Evolutionary conservation across 2,113 vertebrate genomes (phyloP), one percentile per base, ranked within the genome.

Genomic region (Rhinogobius similis): DNA sequence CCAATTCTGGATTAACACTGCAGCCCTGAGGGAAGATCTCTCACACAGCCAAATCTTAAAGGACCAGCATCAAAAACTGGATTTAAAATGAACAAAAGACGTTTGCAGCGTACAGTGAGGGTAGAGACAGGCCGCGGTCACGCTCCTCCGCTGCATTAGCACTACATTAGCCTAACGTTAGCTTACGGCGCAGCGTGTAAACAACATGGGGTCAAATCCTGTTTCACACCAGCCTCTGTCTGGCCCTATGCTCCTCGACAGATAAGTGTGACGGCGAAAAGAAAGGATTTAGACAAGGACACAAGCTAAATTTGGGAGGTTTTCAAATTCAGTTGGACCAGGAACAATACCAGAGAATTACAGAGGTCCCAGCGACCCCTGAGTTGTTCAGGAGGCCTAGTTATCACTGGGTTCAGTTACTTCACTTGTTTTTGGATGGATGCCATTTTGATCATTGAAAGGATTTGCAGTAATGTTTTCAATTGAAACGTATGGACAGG

Each of bases 161-260:
- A 29, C 24, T 18, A 9, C 55, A 58, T 58, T 58, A 87, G 77
- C 76, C 84, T 29, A 58, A 38, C 52, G 72, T 88, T 84, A 84
- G 81, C 68, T 73, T 68, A 53, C 76, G 75, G 73, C 10, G 48
- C 62, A 73, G 52, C 61, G 7, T 72, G 73, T 72, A 68, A 62
- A 70, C 77, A 75, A 69, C 81, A 85, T 73, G 82, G 68, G 65
- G 78, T 85, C 76, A 75, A 88, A 89, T 91, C 88, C 84, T 77
- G 84, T 91, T 91, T 90, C 86, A 90, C 88, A 80, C 77, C 70
- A 72, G 73, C 56, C 26, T 82, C 79, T 83, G 75, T 86, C 48
- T 68, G 83, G 61, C 70, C 41, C 68, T 65, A 62, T 55, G 23
- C 52, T 26, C 52, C 52, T 55, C 52, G 14, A 21, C 52, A 24